Base-by-base conservation (phyloP, 2,888 invertebrate species). In the Acleris literana region DNA sequence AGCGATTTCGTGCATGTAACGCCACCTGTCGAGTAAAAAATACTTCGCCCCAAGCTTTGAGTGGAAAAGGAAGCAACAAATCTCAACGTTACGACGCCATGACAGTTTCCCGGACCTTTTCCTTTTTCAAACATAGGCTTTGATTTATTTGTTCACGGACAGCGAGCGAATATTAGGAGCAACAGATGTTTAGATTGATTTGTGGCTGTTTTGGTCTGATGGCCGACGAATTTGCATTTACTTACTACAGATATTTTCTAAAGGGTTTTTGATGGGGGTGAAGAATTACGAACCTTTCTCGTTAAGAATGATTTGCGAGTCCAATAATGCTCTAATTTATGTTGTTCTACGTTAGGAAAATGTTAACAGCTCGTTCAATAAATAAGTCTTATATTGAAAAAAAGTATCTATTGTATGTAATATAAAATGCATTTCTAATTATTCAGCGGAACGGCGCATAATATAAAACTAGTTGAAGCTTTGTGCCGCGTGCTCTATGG, bases 111-210 rank as follows among this genome's bases (percentile, higher is more conserved):
- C 71, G 70, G 72, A 64, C 69, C 69, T 61, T 68, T 72, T 74
- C 71, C 75, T 74, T 79, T 77, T 76, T 78, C 74, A 69, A 68
- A 68, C 46, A 48, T 74, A 75, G 72, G 74, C 72, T 66, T 69
- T 81, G 83, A 85, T 86, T 84, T 84, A 84, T 83, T 73, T 51
- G 29, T 52, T 69, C 77, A 75, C 77, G 76, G 79, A 72, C 76
- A 76, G 79, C 72, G 76, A 13, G 75, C 73, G 75, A 39, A 74
- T 77, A 77, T 77, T 77, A 75, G 74, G 68, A 74, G 80, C 78
- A 80, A 82, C 85, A 85, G 80, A 82, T 84, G 85, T 82, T 77
- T 72, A 68, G 72, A 73, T 70, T 74, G 65, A 58, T 70, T 73
- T 71, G 69, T 68, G 70, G 68, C 64, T 49, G 68, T 66, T 66